phyloP scores from a whole-genome alignment of 1,140 invertebrate genomes.

The Solenopsis fugax region DNA sequence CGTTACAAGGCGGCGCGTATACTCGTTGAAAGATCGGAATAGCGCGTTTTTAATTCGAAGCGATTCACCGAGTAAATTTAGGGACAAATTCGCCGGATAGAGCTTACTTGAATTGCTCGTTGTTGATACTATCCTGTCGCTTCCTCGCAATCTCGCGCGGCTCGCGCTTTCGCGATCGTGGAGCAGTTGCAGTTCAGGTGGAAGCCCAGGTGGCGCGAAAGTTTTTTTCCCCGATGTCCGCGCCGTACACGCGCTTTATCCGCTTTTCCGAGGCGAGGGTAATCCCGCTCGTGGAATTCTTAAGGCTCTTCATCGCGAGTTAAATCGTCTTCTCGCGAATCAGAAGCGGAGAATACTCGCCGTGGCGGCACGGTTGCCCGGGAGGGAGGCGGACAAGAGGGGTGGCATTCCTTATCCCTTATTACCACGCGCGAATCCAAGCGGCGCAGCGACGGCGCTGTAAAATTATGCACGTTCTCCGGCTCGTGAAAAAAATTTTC shows the following conservation, averaged over 20 bases:
- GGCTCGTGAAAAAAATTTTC: not conserved
- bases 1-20: too few species aligned
- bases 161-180: not conserved
- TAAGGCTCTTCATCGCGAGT: conserved; percentile 19
- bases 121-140: not conserved
- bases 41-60: not conserved
- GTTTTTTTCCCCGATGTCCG: conserved; percentile 10
- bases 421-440: conserved; percentile 34
- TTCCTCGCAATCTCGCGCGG: conserved; percentile 7
- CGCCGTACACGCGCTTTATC: not conserved
- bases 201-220: conserved; percentile 24
- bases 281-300: conserved; percentile 46
- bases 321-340: conserved; percentile 42
- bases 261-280: not conserved
- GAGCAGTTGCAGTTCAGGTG: conserved; percentile 21
- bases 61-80: not conserved
- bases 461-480: conserved; percentile 56
- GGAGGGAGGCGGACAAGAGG: too few species aligned
- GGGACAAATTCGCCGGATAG: not conserved
- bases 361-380: too few species aligned
- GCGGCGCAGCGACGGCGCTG: conserved; percentile 16
- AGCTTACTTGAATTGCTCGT: not conserved
- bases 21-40: not conserved
- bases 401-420: conserved; percentile 9
- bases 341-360: not conserved